These are phyloP conservation scores for Ptycholaimellus sp. DNA, from an alignment of 2,888 invertebrate genomes.

Conservation along the genomic window DNA sequence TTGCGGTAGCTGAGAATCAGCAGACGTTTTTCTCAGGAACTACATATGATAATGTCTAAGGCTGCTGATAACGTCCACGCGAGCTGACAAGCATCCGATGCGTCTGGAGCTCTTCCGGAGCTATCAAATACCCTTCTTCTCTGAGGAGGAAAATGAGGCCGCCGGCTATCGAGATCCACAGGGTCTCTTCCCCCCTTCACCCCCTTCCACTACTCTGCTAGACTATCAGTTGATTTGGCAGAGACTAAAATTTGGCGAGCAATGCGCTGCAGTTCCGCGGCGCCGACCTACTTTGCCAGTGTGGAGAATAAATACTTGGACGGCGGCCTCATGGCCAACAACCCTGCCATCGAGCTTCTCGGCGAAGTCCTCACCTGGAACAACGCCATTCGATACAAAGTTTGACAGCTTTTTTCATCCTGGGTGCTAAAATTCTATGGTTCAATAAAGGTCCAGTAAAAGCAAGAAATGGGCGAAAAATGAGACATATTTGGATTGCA, in stretches of 20 bases:
- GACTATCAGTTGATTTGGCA: slow-evolving; percentile 1
- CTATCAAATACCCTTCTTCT: slow-evolving; percentile 35
- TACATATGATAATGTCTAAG: too few relatives aligned
- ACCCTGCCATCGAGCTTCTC: slow-evolving; percentile 72
- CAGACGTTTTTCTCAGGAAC: too few relatives aligned
- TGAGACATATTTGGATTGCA: too few relatives aligned
- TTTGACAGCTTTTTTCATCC: too few relatives aligned
- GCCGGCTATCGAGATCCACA: too few relatives aligned
- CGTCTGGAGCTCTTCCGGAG: slow-evolving; percentile 79
- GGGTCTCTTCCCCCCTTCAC: too few relatives aligned
- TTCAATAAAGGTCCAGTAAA: too few relatives aligned
- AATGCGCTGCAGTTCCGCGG: slow-evolving; percentile 60
- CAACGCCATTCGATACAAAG: too few relatives aligned
- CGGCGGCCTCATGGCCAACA: slow-evolving; percentile 81
- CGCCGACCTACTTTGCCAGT: slow-evolving; percentile 52
- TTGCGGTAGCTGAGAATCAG: too few relatives aligned
- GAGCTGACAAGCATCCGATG: slow-evolving; percentile 68
- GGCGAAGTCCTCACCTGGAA: slow-evolving; percentile 73
- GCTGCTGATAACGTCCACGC: slow-evolving; percentile 52
- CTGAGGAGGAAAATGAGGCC: slow-evolving; percentile 1
- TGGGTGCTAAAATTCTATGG: too few relatives aligned
- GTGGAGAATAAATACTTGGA: slow-evolving; percentile 38
- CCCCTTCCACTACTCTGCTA: too few relatives aligned
- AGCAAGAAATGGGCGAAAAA: too few relatives aligned
- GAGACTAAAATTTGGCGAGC: slow-evolving; percentile 69